A percentile compares a stretch with the other conserved stretches of the same genome.
Conservation (phyloP, 2,797 vertebrate genomes). For the Mormyrops boulengeri region DNA sequence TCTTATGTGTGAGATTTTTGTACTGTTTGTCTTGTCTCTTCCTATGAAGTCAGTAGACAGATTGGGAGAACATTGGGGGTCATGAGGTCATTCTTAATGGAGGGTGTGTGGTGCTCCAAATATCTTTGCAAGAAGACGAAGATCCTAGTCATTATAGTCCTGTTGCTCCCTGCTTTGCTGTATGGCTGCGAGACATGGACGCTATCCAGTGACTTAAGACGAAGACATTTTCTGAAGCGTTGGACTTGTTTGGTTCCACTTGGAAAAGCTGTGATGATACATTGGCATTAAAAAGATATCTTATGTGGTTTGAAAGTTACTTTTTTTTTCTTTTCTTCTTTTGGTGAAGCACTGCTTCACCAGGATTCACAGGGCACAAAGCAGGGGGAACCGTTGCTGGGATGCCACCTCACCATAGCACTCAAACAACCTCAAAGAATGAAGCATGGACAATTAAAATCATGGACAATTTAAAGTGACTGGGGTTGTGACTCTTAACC, state of each 20-base stretch:
- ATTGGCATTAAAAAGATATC: not conserved
- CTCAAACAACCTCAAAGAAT: not conserved
- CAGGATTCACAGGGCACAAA: not conserved
- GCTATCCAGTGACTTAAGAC: not conserved
- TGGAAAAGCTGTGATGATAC: not conserved
- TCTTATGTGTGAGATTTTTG: not conserved
- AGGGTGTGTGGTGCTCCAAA: not conserved
- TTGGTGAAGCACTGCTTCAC: not conserved
- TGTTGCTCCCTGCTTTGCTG: not conserved
- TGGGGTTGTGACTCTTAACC: not conserved
- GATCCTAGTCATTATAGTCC: not conserved
- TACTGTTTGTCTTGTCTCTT: not conserved
- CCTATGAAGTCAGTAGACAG: not conserved
- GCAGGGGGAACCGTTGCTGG: not conserved
- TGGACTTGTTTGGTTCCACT: not conserved
- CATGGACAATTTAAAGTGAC: not conserved
- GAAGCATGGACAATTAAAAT: not conserved
- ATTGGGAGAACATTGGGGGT: not conserved
- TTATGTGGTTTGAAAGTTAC: not conserved
- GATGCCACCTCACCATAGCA: not conserved
- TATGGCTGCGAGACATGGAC: not conserved
- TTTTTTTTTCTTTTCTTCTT: not conserved
- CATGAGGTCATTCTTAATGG: not conserved
- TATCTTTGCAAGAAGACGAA: not conserved
- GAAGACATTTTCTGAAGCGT: not conserved